These are phyloP conservation scores for Sphaeramia orbicularis DNA, from an alignment of 2,797 vertebrate species.

Conservation along the genomic window DNA sequence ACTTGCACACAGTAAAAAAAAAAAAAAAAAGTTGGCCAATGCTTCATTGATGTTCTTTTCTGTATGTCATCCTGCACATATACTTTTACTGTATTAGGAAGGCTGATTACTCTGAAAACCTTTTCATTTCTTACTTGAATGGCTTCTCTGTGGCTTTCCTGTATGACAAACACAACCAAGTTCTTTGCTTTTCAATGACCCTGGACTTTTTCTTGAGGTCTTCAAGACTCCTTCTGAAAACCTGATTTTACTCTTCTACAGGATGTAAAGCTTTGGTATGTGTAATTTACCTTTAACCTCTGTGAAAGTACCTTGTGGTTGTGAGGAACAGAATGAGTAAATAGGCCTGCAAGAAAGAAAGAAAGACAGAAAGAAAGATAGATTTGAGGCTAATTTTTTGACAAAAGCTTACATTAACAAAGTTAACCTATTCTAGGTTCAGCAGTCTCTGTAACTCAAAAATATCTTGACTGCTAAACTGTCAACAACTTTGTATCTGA, in stretches of 20 bases:
- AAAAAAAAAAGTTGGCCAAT: not conserved
- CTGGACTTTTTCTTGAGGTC: slow-evolving; percentile 73
- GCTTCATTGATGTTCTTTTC: not conserved
- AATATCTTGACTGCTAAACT: not conserved
- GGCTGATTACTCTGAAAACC: slow-evolving; percentile 18
- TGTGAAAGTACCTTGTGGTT: slow-evolving; percentile 74
- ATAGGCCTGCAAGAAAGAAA: not conserved
- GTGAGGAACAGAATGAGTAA: slow-evolving; percentile 35
- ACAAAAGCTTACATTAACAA: no score
- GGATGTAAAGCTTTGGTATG: slow-evolving; percentile 60
- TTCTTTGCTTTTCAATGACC: slow-evolving; percentile 44
- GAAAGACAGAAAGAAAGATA: no score
- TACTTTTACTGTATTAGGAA: not conserved
- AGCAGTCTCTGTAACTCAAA: no score
- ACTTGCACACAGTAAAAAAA: not conserved
- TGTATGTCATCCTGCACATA: slow-evolving; percentile 9
- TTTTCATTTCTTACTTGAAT: slow-evolving; percentile 62
- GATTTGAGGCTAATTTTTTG: no score
- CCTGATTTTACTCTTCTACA: slow-evolving; percentile 48
- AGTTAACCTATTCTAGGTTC: no score
- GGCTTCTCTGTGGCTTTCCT: slow-evolving; percentile 72
- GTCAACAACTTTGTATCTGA: not conserved
- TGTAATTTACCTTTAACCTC: slow-evolving; percentile 59
- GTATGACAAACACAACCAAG: slow-evolving; percentile 48
- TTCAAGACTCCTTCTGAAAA: slow-evolving; percentile 68